A percentile compares a stretch with the other conserved stretches of the same genome.
Evolutionary conservation across 2,113 vertebrate species (phyloP).

Genomic region (Aythya baeri): DNA sequence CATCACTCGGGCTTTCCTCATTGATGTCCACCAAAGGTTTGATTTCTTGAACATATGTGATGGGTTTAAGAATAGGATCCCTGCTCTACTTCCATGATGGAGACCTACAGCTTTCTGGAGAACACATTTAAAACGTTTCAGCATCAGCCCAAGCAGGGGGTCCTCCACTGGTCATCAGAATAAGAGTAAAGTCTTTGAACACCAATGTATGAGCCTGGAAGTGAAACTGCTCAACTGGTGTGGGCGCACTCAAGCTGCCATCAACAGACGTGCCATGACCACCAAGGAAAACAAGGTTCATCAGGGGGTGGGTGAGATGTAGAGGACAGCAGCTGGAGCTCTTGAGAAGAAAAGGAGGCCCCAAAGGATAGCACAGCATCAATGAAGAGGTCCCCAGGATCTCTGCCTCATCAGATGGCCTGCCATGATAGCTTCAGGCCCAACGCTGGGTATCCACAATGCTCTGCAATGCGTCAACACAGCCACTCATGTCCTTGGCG

Average conservation of each 20-base stretch:
- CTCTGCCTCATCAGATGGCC: too few relatives aligned
- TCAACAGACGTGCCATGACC: not conserved
- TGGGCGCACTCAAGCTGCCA: not conserved
- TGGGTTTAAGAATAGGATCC: not conserved
- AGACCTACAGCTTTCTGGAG: not conserved
- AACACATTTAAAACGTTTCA: fast-evolving
- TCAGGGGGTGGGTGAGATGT: fast-evolving
- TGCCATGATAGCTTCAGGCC: not conserved
- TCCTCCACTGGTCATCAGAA: not conserved
- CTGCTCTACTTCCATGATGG: not conserved
- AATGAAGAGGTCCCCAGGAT: not conserved
- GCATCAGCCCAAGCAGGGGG: not conserved
- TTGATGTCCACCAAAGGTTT: not conserved
- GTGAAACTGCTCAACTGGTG: too few relatives aligned
- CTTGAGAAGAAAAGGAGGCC: not conserved
- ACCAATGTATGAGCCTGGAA: not conserved
- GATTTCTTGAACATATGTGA: not conserved
- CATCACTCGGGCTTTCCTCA: not conserved
- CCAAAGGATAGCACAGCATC: fast-evolving
- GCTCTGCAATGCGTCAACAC: not conserved
- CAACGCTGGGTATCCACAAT: fast-evolving
- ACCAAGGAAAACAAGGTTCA: not conserved
- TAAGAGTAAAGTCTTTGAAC: not conserved
- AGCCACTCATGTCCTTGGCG: fast-evolving
- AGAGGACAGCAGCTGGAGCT: not conserved